Conservation (phyloP, 2,797 vertebrate genomes). For the Garrulus glandarius region DNA sequence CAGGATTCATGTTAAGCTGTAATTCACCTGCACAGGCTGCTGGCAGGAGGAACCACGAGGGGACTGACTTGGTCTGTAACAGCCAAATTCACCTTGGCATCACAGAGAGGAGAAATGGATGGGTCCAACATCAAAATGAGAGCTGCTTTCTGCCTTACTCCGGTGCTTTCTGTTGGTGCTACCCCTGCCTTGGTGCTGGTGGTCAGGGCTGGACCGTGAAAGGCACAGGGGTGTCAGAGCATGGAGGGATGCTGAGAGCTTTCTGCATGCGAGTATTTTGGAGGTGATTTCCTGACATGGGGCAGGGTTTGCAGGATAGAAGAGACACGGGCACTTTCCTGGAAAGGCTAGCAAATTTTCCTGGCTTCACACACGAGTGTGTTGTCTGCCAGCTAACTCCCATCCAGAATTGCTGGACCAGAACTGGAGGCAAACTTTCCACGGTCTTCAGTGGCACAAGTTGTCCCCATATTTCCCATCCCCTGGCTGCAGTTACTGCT, state of each 20-base stretch:
- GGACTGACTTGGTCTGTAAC: accelerated
- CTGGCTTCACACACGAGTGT: background rate
- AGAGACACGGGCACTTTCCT: background rate
- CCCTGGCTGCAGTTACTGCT: background rate
- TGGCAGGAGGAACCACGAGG: background rate
- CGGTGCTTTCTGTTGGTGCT: background rate
- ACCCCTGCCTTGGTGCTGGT: background rate
- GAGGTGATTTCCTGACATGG: background rate
- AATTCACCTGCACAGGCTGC: background rate
- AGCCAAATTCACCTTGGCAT: background rate
- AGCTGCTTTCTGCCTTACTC: background rate
- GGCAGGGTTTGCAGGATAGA: background rate
- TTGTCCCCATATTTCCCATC: background rate
- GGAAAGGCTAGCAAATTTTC: background rate
- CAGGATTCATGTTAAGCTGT: background rate
- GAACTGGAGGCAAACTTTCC: background rate
- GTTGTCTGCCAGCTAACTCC: background rate
- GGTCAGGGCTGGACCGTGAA: background rate
- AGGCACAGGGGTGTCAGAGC: background rate
- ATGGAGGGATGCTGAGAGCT: background rate
- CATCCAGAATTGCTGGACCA: background rate
- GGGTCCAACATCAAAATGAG: background rate
- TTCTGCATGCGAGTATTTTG: background rate
- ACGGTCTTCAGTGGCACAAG: background rate
- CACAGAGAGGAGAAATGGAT: background rate